A percentile compares a stretch with the other conserved stretches of the same genome.
These are phyloP conservation scores for Dilophus febrilis DNA, from an alignment of 2,888 invertebrate genomes.

Conservation along the genomic window DNA sequence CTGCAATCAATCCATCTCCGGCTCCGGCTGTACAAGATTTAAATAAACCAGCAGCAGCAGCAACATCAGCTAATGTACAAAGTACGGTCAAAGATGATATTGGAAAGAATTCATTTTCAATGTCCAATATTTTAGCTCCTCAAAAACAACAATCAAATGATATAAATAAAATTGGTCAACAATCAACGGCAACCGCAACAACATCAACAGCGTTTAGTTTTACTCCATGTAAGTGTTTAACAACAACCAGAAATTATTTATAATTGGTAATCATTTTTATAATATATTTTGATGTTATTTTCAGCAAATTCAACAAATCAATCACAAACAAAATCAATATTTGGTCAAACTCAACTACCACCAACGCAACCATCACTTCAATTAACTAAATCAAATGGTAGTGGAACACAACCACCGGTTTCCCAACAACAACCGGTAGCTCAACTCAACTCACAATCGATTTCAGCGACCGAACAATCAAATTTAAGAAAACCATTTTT, in stretches of 20 bases:
- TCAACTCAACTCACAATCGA: background rate
- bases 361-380: conserved; percentile 3
- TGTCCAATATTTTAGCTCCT: no score
- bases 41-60: background rate
- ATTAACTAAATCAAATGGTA: background rate
- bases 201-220: background rate
- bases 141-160: no score
- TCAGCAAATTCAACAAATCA: background rate
- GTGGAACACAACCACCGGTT: background rate
- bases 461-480: conserved; percentile 5
- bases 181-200: background rate
- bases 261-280: no score
- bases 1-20: no score
- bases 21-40: no score
- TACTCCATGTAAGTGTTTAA: no score
- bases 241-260: no score
- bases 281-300: no score
- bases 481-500: conserved; percentile 9
- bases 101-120: no score
- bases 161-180: no score
- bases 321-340: background rate
- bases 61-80: no score
- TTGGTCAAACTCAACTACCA: conserved; percentile 1
- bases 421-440: background rate
- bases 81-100: no score